These are phyloP conservation scores for Zaprionus camerounensis DNA, from an alignment of 1,140 invertebrate genomes.

Conservation along the genomic window DNA sequence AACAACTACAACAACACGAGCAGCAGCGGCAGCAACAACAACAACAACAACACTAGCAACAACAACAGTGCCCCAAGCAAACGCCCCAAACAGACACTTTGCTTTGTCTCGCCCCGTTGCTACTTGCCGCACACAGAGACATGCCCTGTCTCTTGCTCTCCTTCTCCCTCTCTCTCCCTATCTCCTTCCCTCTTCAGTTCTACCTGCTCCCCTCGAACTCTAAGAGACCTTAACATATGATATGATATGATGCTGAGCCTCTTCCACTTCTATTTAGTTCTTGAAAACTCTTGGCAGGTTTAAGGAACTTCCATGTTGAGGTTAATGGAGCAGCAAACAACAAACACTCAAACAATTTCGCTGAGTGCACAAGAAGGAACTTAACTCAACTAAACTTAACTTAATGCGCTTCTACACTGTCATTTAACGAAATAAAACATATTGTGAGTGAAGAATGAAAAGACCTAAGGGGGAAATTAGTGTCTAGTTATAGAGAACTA, in stretches of 20 bases:
- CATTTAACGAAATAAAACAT: background rate
- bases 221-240: background rate
- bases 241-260: background rate
- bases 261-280: background rate
- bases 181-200: too few species aligned
- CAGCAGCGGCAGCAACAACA: slow-evolving; percentile 41
- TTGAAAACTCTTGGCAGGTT: background rate
- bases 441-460: background rate
- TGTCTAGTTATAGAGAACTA: background rate
- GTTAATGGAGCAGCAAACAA: slow-evolving; percentile 15
- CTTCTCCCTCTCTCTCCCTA: too few species aligned
- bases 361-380: slow-evolving; percentile 2
- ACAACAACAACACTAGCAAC: slow-evolving; percentile 28
- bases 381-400: background rate
- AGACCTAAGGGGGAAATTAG: background rate
- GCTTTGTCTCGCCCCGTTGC: slow-evolving; percentile 34
- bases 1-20: slow-evolving; percentile 27
- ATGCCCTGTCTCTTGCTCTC: background rate
- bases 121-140: slow-evolving; percentile 8
- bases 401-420: slow-evolving; percentile 16
- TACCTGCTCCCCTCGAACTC: background rate
- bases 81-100: slow-evolving; percentile 77
- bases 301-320: background rate
- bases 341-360: background rate
- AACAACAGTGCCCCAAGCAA: slow-evolving; percentile 29